These are phyloP conservation scores for Cabera pusaria DNA, from an alignment of 2,888 invertebrate genomes.

Conservation along the genomic window DNA sequence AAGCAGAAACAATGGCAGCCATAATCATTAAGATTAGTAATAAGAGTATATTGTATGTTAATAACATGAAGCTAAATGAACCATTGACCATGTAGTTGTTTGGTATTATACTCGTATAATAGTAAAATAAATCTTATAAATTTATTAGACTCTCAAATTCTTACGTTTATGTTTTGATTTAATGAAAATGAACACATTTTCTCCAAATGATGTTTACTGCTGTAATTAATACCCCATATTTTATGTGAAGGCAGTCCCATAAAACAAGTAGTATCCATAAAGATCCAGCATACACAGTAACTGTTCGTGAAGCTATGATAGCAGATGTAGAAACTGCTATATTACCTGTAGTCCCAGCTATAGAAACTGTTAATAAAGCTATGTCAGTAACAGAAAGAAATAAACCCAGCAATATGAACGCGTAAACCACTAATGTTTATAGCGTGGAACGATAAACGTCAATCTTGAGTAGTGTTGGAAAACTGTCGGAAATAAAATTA, in stretches of 20 bases:
- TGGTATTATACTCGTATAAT: too few species aligned
- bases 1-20: too few species aligned
- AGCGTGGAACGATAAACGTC: slow-evolving; percentile 44
- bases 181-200: slow-evolving; percentile 7
- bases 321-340: too few species aligned
- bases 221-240: slow-evolving; percentile 7
- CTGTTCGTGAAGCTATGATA: background rate
- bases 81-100: too few species aligned
- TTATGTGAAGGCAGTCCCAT: slow-evolving; percentile 9
- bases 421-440: slow-evolving; percentile 39
- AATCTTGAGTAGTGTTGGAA: slow-evolving; percentile 33
- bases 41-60: too few species aligned
- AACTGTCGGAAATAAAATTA: background rate
- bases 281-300: background rate
- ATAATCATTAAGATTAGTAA: too few species aligned
- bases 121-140: background rate
- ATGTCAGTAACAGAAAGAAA: slow-evolving; percentile 29
- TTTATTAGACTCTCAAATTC: background rate
- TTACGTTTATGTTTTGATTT: slow-evolving; percentile 7
- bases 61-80: too few species aligned
- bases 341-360: too few species aligned
- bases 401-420: slow-evolving; percentile 33
- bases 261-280: slow-evolving; percentile 7
- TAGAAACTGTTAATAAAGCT: background rate
- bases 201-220: slow-evolving; percentile 4